Conservation (phyloP, 2,888 invertebrate species). For the Sesia apiformis region DNA sequence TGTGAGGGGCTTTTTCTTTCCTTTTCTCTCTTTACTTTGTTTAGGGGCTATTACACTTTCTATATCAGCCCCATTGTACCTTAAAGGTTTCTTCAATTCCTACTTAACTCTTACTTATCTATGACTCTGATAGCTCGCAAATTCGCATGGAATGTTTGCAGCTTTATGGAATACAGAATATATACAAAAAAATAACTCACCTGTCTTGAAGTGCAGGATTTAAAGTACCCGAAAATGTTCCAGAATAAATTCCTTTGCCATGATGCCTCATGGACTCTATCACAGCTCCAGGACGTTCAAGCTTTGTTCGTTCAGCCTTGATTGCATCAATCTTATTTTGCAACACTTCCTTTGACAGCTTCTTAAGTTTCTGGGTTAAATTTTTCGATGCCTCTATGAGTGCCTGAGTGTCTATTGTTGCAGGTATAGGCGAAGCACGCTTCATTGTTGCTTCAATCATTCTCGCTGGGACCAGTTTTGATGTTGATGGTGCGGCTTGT, state of each 20-base stretch:
- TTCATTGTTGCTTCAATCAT: conserved; percentile 54
- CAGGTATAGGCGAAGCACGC: conserved; percentile 37
- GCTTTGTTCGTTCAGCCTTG: conserved; percentile 56
- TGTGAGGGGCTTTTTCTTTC: too few relatives aligned
- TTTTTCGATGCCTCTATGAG: conserved; percentile 93
- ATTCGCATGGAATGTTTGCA: too few relatives aligned
- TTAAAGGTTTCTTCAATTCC: too few relatives aligned
- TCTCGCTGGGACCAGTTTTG: conserved; percentile 48
- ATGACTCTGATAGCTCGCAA: too few relatives aligned
- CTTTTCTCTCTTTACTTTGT: too few relatives aligned
- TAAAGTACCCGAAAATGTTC: conserved; percentile 95
- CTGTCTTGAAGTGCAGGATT: conserved; percentile 95
- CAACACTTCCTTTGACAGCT: conserved; percentile 91
- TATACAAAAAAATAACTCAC: conserved; percentile 17
- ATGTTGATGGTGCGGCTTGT: conserved; percentile 37
- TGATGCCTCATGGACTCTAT: conserved; percentile 95
- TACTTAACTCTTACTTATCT: too few relatives aligned
- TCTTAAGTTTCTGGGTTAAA: conserved; percentile 91
- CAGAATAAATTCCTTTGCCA: conserved; percentile 95
- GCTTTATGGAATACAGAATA: too few relatives aligned
- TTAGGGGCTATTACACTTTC: too few relatives aligned
- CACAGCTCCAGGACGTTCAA: conserved; percentile 79
- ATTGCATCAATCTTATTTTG: conserved; percentile 76
- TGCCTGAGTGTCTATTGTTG: conserved; percentile 79
- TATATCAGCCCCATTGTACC: too few relatives aligned